These are phyloP conservation scores for Bucco capensis DNA, from an alignment of 2,113 vertebrate species.

Conservation along the genomic window DNA sequence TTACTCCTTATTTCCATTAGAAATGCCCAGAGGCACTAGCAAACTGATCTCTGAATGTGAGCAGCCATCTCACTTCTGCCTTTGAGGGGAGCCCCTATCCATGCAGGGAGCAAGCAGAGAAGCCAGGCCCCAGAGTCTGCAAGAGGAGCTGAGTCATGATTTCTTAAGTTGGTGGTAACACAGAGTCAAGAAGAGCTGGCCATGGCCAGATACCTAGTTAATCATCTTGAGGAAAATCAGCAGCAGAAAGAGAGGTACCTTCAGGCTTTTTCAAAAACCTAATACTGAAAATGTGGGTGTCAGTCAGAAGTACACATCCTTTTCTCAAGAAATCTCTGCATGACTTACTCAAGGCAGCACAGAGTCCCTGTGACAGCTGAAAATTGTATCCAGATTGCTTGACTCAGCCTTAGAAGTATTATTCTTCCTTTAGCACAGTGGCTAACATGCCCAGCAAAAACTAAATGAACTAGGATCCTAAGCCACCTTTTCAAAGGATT, in stretches of 20 bases:
- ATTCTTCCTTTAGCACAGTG: neutral
- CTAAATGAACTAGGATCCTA: neutral
- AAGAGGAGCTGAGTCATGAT: neutral
- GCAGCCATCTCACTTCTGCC: neutral
- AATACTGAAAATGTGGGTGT: neutral
- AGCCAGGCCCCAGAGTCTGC: neutral
- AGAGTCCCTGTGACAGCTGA: neutral
- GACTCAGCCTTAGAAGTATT: neutral
- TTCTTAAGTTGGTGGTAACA: neutral
- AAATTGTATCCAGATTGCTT: neutral
- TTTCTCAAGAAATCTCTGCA: neutral
- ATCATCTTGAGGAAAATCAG: neutral
- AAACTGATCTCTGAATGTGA: neutral
- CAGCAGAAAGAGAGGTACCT: neutral
- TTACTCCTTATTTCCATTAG: neutral
- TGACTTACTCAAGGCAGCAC: neutral
- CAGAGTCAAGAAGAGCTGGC: neutral
- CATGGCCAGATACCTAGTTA: neutral
- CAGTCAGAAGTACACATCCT: neutral
- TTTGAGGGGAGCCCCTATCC: neutral
- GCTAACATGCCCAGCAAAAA: fast-evolving
- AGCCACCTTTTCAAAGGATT: neutral
- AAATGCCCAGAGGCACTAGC: neutral
- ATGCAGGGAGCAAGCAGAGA: neutral
- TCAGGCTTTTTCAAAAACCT: neutral